These are phyloP conservation scores for Morone saxatilis DNA, from an alignment of 2,113 vertebrate genomes.

Conservation along the genomic window DNA sequence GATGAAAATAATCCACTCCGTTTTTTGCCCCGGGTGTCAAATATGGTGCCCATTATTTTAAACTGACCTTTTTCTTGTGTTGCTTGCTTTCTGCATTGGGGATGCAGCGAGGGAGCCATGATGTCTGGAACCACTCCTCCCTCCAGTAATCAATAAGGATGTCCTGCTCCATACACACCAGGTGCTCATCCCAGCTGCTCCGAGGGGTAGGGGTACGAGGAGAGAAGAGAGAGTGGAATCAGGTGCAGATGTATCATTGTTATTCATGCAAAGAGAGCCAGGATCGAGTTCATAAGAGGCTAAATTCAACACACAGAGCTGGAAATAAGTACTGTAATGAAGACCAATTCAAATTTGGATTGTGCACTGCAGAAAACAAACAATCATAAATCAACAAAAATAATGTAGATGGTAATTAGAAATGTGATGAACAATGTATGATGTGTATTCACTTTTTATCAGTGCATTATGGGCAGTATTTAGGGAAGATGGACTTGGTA, in stretches of 20 bases:
- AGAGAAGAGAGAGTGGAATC: conserved; percentile 42
- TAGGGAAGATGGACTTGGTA: no score
- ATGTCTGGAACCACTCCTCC: conserved; percentile 56
- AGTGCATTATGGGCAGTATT: background rate
- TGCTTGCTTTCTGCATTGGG: conserved; percentile 33
- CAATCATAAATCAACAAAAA: conserved; percentile 5
- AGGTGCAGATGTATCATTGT: conserved; percentile 64
- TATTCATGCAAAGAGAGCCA: conserved; percentile 61
- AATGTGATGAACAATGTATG: background rate
- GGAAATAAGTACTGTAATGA: conserved; percentile 19
- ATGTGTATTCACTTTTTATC: no score
- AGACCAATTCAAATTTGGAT: background rate
- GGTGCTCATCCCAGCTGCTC: conserved; percentile 56
- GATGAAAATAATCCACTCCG: conserved; percentile 26
- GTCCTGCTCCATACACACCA: conserved; percentile 59
- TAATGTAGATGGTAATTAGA: background rate
- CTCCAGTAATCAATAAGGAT: conserved; percentile 67
- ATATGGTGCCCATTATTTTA: conserved; percentile 50
- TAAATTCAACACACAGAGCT: conserved; percentile 35
- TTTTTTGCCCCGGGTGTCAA: conserved; percentile 37
- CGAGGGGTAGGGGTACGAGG: conserved; percentile 15
- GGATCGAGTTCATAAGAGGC: conserved; percentile 43
- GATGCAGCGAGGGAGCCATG: conserved; percentile 44
- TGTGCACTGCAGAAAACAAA: conserved; percentile 9
- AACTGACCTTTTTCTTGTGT: conserved; percentile 56